phyloP scores from a whole-genome alignment of 2,888 invertebrate genomes.

The Sminthurinus aureus region DNA sequence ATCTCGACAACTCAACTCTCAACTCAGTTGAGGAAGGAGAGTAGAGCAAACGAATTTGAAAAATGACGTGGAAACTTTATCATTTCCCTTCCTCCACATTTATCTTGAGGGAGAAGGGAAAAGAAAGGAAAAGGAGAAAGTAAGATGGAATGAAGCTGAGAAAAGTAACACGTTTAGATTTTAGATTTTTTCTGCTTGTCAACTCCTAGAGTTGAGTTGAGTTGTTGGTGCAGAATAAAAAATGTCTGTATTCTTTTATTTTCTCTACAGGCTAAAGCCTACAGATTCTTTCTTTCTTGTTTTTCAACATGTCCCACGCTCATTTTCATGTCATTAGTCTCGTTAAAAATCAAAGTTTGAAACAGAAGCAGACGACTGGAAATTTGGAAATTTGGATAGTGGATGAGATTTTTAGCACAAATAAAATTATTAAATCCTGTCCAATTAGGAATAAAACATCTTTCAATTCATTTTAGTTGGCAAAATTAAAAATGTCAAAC shows the following conservation, averaged over 20 bases:
- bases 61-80: slow-evolving; percentile 35
- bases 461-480: no score
- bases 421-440: no score
- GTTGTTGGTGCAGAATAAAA: background rate
- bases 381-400: no score
- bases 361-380: no score
- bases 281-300: background rate
- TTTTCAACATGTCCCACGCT: no score
- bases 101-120: background rate
- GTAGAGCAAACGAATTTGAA: slow-evolving; percentile 34
- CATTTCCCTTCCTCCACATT: slow-evolving; percentile 30
- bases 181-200: slow-evolving; percentile 35
- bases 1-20: background rate
- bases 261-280: background rate
- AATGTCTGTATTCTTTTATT: no score
- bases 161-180: slow-evolving; percentile 19
- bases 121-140: background rate
- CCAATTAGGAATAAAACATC: no score
- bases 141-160: slow-evolving; percentile 7
- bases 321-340: no score
- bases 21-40: background rate
- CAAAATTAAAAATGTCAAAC: no score
- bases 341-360: no score
- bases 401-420: no score
- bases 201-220: slow-evolving; percentile 7